Base-by-base conservation (phyloP, 2,113 vertebrate species). In the Engraulis encrasicolus region DNA sequence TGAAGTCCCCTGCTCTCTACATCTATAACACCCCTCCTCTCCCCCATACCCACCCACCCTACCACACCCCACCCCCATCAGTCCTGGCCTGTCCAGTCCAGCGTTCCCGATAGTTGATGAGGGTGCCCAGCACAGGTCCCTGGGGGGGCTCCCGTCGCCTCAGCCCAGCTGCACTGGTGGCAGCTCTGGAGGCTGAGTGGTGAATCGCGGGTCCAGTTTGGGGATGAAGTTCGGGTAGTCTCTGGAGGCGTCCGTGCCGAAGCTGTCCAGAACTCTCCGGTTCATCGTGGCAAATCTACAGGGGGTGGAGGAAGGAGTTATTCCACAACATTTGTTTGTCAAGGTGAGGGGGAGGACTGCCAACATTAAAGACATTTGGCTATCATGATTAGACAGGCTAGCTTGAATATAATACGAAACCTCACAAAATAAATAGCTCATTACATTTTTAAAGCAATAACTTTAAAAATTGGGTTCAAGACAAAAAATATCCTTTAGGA, bases 281-380 rank as follows among this genome's bases (percentile, higher is more conserved):
- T 99, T 99, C 97, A 99, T 99, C 82, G 97, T 66, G 74, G 95
- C 95, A 93, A 99, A 99, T 90, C 98, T 99, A 80, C 14, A n/a
- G 58, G 74, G 31, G 2, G 3, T 3, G 40, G 3, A 9, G 40
- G 40, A 5, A 9, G 40, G 40, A 9, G 40, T 45, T 45, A 9
- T 3, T 45, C 9, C n/a, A n/a, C n/a, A n/a, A n/a, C n/a, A n/a
- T n/a, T n/a, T n/a, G n/a, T n/a, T n/a, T n/a, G n/a, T n/a, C n/a
- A n/a, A n/a, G n/a, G n/a, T n/a, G n/a, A n/a, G n/a, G n/a, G n/a
- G n/a, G n/a, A n/a, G n/a, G n/a, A n/a, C n/a, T n/a, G n/a, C n/a
- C n/a, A n/a, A n/a, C n/a, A n/a, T n/a, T n/a, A n/a, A n/a, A n/a
- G n/a, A n/a, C n/a, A n/a, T n/a, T n/a, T n/a, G n/a, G n/a, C n/a